These are phyloP conservation scores for Dipodomys ordii DNA, from an alignment of 2,113 vertebrate species.

Conservation along the genomic window DNA sequence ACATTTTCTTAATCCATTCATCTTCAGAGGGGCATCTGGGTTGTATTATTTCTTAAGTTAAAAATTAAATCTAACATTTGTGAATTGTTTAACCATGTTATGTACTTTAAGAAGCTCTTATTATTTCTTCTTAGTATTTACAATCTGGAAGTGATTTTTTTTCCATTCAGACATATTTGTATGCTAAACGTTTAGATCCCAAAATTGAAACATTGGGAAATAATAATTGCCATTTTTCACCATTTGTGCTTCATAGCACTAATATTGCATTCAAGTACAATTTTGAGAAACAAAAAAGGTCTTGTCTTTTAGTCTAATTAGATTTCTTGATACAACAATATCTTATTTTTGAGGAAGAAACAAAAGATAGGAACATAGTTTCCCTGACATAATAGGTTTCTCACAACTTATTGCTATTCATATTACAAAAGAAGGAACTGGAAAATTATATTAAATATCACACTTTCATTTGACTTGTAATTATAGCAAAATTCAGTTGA, in stretches of 20 bases:
- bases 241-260: conserved; percentile 71
- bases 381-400: conserved; percentile 74
- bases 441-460: conserved; percentile 44
- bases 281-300: conserved; percentile 63
- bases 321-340: conserved; percentile 79
- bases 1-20: too few relatives aligned
- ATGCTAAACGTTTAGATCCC: neutral
- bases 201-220: conserved; percentile 10
- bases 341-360: conserved; percentile 79
- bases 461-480: neutral
- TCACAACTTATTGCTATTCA: conserved; percentile 73
- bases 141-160: conserved; percentile 58
- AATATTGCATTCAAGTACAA: conserved; percentile 67
- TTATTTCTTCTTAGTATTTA: neutral
- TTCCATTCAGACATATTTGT: conserved; percentile 52
- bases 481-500: neutral
- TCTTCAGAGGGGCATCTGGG: too few relatives aligned
- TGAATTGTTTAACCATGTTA: neutral
- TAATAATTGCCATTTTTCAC: conserved; percentile 75
- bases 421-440: conserved; percentile 69
- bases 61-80: neutral
- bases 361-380: conserved; percentile 69
- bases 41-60: neutral
- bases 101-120: neutral
- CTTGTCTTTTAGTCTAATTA: conserved; percentile 77